phyloP scores from a whole-genome alignment of 2,888 invertebrate genomes.

The Bombylius major region DNA sequence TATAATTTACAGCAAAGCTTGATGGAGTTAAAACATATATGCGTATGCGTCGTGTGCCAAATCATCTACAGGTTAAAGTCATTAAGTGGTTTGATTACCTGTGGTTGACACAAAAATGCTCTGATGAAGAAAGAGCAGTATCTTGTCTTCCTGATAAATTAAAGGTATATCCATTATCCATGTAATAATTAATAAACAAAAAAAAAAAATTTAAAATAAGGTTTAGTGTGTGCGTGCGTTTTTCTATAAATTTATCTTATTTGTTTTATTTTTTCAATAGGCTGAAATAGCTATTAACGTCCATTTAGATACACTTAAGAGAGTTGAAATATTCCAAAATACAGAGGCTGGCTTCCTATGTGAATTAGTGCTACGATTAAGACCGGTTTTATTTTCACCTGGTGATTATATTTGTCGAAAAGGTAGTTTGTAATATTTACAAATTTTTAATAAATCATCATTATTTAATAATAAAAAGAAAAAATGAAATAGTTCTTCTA shows the following conservation, averaged over 20 bases:
- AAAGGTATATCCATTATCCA: slow-evolving; percentile 51
- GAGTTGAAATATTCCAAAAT: slow-evolving; percentile 98
- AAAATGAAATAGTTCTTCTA: not conserved
- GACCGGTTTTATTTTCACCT: slow-evolving; percentile 94
- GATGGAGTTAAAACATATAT: slow-evolving; percentile 98
- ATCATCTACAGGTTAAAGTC: slow-evolving; percentile 89
- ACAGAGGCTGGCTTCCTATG: slow-evolving; percentile 98
- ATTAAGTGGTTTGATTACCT: slow-evolving; percentile 99
- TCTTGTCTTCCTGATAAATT: slow-evolving; percentile 94
- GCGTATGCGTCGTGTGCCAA: slow-evolving; percentile 91
- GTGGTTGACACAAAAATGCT: slow-evolving; percentile 97
- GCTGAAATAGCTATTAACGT: slow-evolving; percentile 99
- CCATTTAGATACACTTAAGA: slow-evolving; percentile 91
- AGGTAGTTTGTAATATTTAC: slow-evolving; percentile 50
- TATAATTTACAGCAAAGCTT: slow-evolving; percentile 72
- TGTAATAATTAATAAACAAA: too few relatives aligned
- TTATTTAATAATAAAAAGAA: not conserved
- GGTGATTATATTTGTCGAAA: slow-evolving; percentile 98
- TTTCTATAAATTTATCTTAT: not conserved
- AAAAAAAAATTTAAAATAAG: not conserved
- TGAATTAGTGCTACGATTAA: slow-evolving; percentile 84
- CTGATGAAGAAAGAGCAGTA: slow-evolving; percentile 92
- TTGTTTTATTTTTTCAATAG: slow-evolving; percentile 16
- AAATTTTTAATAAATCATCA: not conserved
- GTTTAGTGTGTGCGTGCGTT: not conserved